A percentile compares a stretch with the other conserved stretches of the same genome.
Evolutionary conservation across 1,140 invertebrate species (phyloP).

Genomic region (Caerostris extrusa): DNA sequence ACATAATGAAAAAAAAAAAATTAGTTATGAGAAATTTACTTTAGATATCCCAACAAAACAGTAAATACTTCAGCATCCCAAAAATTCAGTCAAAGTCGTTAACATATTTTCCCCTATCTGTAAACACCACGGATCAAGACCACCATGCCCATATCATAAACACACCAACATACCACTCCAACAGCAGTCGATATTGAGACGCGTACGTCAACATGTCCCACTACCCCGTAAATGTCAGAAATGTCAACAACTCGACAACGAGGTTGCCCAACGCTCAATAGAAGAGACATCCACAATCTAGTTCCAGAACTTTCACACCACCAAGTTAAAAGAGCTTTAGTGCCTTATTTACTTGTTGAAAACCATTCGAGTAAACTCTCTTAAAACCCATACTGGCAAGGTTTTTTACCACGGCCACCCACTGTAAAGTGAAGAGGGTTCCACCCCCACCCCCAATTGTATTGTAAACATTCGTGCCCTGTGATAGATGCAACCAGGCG

Average conservation of each 20-base stretch:
- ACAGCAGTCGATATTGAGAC: not conserved
- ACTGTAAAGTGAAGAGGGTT: not conserved
- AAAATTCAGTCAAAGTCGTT: too few species aligned
- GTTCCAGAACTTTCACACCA: not conserved
- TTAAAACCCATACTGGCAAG: not conserved
- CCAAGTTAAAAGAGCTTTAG: slow-evolving; percentile 34
- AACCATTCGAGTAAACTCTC: slow-evolving; percentile 3
- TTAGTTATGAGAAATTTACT: too few species aligned
- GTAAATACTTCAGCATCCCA: too few species aligned
- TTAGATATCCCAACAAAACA: too few species aligned
- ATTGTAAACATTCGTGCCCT: slow-evolving; percentile 53
- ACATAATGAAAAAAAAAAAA: too few species aligned
- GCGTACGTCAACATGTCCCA: not conserved
- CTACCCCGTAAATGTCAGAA: not conserved
- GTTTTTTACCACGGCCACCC: not conserved
- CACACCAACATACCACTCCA: not conserved
- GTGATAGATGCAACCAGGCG: not conserved
- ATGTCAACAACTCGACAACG: slow-evolving; percentile 12
- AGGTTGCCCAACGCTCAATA: not conserved
- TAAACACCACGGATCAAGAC: not conserved
- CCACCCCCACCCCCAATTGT: slow-evolving; percentile 31
- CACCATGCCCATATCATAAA: not conserved
- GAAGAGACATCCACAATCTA: not conserved
- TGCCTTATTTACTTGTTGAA: slow-evolving; percentile 45
- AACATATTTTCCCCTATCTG: too few species aligned